phyloP scores from a whole-genome alignment of 2,888 invertebrate genomes.

The Bombylius discolor region DNA sequence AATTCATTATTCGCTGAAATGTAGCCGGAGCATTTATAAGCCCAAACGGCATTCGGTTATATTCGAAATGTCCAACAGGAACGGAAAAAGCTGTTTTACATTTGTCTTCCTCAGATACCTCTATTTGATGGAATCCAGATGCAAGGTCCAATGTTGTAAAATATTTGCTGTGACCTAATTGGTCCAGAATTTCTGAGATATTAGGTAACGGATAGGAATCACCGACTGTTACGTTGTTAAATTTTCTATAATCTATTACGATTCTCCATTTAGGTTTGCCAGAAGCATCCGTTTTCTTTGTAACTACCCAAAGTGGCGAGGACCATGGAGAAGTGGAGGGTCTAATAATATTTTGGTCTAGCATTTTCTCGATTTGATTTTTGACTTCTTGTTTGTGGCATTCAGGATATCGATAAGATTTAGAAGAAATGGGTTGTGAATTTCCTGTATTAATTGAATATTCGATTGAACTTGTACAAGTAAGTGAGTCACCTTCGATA shows the following conservation, averaged over 20 bases:
- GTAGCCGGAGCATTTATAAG: slow-evolving; percentile 9
- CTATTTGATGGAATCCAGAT: slow-evolving; percentile 14
- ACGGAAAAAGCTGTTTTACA: slow-evolving; percentile 10
- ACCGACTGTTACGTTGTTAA: slow-evolving; percentile 13
- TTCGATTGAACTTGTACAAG: slow-evolving; percentile 1
- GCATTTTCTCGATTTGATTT: background rate
- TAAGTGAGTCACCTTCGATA: slow-evolving; percentile 4
- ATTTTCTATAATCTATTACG: slow-evolving; percentile 13
- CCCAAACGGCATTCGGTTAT: slow-evolving; percentile 9
- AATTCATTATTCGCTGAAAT: slow-evolving; percentile 12
- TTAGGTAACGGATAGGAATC: slow-evolving; percentile 19
- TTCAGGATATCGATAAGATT: slow-evolving; percentile 8
- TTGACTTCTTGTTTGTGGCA: slow-evolving; percentile 6
- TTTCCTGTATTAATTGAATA: slow-evolving; percentile 4
- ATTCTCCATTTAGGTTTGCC: slow-evolving; percentile 13
- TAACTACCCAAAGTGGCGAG: slow-evolving; percentile 14
- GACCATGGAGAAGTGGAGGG: slow-evolving; percentile 7
- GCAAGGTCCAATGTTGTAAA: slow-evolving; percentile 13
- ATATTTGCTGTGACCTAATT: slow-evolving; percentile 10
- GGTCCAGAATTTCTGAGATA: slow-evolving; percentile 12
- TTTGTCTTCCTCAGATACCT: slow-evolving; percentile 9
- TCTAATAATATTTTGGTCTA: slow-evolving; percentile 1
- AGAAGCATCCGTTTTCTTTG: slow-evolving; percentile 13
- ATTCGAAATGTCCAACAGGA: slow-evolving; percentile 5
- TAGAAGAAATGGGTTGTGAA: slow-evolving; percentile 1